Evolutionary conservation across 1,140 invertebrate genomes (phyloP).

Genomic region (Octopus bimaculoides): DNA sequence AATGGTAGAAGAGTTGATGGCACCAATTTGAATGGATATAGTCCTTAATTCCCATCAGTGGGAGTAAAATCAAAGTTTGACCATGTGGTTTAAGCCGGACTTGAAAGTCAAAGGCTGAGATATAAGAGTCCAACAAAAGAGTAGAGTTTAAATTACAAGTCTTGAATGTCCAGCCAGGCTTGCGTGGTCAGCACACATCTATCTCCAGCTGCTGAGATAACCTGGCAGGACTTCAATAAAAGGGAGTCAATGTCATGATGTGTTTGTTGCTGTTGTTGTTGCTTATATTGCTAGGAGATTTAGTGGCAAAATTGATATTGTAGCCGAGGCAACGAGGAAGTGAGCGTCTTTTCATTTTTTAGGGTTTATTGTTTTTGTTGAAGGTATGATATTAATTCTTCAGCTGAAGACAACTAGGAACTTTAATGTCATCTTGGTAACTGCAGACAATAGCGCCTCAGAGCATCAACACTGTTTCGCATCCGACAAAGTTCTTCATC

Average conservation of each 20-base stretch:
- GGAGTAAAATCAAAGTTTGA: too few relatives aligned
- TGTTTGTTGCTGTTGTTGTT: neutral
- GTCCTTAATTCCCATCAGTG: too few relatives aligned
- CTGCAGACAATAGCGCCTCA: constrained; percentile 31
- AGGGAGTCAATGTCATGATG: neutral
- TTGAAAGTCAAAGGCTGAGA: too few relatives aligned
- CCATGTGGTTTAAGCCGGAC: too few relatives aligned
- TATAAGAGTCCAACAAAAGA: too few relatives aligned
- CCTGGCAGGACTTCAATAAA: too few relatives aligned
- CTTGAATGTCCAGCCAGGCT: too few relatives aligned
- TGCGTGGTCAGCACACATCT: too few relatives aligned
- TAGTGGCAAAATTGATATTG: neutral
- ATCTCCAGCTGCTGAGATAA: too few relatives aligned
- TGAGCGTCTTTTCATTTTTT: neutral
- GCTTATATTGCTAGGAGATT: neutral
- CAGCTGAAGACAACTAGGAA: constrained; percentile 11
- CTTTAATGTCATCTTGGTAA: constrained; percentile 29
- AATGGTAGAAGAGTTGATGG: too few relatives aligned
- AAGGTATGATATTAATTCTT: neutral
- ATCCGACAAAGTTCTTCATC: constrained; percentile 30
- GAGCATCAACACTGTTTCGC: constrained; percentile 36
- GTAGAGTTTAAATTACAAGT: too few relatives aligned
- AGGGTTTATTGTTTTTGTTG: neutral
- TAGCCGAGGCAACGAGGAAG: neutral
- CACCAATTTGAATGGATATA: too few relatives aligned